These are phyloP conservation scores for Philaethria dido DNA, from an alignment of 2,888 invertebrate genomes.

Conservation along the genomic window DNA sequence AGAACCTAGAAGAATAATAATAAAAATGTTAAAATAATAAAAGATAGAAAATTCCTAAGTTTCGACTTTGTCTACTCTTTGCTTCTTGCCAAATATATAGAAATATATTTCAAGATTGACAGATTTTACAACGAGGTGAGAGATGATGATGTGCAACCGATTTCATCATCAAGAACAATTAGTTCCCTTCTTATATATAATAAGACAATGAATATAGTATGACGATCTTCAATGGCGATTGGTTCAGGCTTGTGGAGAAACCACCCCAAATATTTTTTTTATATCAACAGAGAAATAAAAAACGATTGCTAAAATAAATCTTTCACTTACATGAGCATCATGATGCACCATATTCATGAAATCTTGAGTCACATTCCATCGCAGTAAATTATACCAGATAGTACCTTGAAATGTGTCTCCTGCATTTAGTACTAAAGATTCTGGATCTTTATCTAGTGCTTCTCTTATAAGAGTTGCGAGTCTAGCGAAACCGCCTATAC, in stretches of 20 bases:
- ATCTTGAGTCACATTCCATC: constrained; percentile 89
- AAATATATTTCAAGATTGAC: no score
- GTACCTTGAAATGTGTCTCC: constrained; percentile 89
- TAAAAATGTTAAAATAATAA: neutral
- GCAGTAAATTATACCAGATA: constrained; percentile 89
- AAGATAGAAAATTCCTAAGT: neutral
- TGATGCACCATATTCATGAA: constrained; percentile 91
- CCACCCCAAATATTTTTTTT: no score
- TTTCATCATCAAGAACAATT: no score
- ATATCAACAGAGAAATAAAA: no score
- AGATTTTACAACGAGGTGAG: no score
- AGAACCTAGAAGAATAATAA: constrained; percentile 82
- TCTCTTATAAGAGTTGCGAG: constrained; percentile 82
- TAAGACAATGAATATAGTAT: no score
- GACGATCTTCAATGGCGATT: no score
- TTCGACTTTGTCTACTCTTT: no score
- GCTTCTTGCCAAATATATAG: no score
- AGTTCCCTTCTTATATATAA: no score
- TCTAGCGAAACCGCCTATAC: constrained; percentile 89
- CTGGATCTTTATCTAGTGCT: constrained; percentile 79
- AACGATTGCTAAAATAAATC: neutral
- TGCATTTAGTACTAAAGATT: constrained; percentile 85
- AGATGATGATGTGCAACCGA: no score
- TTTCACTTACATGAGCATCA: constrained; percentile 88
- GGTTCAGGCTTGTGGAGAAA: no score